A percentile compares a stretch with the other conserved stretches of the same genome.
phyloP scores from a whole-genome alignment of 2,113 vertebrate genomes.

The Pimephales promelas region DNA sequence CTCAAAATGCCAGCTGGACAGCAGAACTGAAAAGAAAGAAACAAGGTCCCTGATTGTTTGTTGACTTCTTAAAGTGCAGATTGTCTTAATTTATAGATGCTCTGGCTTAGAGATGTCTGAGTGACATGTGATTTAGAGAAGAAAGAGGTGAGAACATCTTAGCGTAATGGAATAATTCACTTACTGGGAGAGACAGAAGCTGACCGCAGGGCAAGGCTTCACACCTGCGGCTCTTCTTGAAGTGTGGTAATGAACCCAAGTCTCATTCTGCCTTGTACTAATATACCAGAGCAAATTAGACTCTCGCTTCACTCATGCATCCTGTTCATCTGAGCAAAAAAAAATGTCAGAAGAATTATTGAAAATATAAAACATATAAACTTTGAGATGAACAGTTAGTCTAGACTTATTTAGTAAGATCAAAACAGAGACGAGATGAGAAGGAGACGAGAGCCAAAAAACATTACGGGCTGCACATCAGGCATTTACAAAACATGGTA shows the following conservation, averaged over 20 bases:
- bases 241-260: conserved; percentile 32
- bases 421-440: conserved; percentile 2
- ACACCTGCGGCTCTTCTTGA: conserved; percentile 27
- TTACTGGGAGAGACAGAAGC: conserved; percentile 27
- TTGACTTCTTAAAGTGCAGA: neutral
- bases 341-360: neutral
- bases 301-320: conserved; percentile 7
- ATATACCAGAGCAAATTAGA: neutral
- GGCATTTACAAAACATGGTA: conserved; percentile 31
- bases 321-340: neutral
- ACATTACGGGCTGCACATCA: conserved; percentile 32
- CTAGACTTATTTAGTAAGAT: neutral
- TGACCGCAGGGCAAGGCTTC: neutral
- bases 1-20: neutral
- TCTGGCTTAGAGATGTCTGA: neutral
- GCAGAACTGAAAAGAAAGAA: neutral
- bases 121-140: conserved; percentile 15
- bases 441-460: conserved; percentile 48
- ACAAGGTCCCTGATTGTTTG: neutral
- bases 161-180: conserved; percentile 25
- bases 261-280: neutral
- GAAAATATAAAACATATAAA: neutral
- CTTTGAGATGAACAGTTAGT: neutral
- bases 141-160: neutral
- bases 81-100: conserved; percentile 24